Conservation (phyloP, 2,888 invertebrate genomes). For the Orgyia antiqua region DNA sequence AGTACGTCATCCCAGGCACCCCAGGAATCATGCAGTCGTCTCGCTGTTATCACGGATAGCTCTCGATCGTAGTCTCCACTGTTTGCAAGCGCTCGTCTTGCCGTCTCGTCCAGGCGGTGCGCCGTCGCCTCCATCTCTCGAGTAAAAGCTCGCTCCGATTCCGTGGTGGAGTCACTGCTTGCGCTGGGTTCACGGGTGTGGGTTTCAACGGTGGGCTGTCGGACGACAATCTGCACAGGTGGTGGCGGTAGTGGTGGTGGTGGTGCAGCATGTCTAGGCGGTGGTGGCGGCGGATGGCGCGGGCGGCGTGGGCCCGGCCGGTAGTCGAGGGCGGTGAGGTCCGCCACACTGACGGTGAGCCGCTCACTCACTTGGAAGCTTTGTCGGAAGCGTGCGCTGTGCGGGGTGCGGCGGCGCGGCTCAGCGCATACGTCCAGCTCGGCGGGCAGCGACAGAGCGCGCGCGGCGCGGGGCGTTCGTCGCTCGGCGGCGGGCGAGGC, state of each 20-base stretch:
- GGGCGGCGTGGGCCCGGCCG: conserved; percentile 57
- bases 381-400: conserved; percentile 66
- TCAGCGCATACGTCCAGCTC: conserved; percentile 81
- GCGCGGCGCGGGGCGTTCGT: conserved; percentile 57
- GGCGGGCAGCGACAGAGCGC: conserved; percentile 79
- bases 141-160: conserved; percentile 65
- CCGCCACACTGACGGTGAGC: conserved; percentile 80
- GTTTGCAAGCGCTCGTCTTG: conserved; percentile 64
- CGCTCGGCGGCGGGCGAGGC: conserved; percentile 49
- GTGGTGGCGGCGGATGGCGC: conserved; percentile 58
- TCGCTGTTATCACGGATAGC: conserved; percentile 76
- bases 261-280: conserved; percentile 35
- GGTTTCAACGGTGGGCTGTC: conserved; percentile 34
- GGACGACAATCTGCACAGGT: conserved; percentile 34
- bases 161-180: conserved; percentile 68
- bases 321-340: conserved; percentile 79
- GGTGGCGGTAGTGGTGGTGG: conserved; percentile 42
- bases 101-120: conserved; percentile 59
- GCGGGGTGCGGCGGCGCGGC: conserved; percentile 46
- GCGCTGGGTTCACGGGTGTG: conserved; percentile 64
- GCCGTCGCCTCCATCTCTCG: conserved; percentile 70
- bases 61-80: conserved; percentile 76
- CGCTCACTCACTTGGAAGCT: conserved; percentile 65
- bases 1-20: conserved; percentile 74
- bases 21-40: conserved; percentile 65